A percentile compares a stretch with the other conserved stretches of the same genome.
Evolutionary conservation across 92 coral and sea anemone genomes (phyloP).

Genomic region (Nematostella vectensis): DNA sequence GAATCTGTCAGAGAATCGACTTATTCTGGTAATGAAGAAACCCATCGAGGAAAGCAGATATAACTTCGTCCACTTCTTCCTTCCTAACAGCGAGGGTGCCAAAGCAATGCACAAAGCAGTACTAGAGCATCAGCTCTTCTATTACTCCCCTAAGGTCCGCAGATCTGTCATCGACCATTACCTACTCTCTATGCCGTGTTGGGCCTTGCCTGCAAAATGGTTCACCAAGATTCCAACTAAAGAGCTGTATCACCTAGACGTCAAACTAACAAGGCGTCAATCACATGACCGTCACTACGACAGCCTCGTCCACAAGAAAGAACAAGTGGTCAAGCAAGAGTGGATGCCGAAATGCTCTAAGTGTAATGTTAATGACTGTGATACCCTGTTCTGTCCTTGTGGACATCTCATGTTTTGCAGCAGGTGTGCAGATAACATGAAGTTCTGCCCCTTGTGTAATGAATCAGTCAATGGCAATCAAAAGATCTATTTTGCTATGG

Average conservation of each 20-base stretch:
- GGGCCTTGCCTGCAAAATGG: conserved; percentile 99
- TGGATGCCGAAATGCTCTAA: conserved; percentile 65
- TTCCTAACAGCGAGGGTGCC: conserved; percentile 80
- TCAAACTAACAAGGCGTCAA: conserved; percentile 85
- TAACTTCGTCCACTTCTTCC: conserved; percentile 92
- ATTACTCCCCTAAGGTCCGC: conserved; percentile 87
- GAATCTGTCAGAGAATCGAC: conserved; percentile 93
- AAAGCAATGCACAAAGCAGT: conserved; percentile 98
- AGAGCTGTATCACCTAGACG: conserved; percentile 91
- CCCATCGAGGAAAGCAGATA: conserved; percentile 47
- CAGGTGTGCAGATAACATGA: conserved; percentile 48
- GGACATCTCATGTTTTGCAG: conserved; percentile 79
- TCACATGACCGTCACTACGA: conserved; percentile 84
- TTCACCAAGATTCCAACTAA: conserved; percentile 70
- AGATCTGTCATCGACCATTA: conserved; percentile 90
- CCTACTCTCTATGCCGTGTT: conserved; percentile 88
- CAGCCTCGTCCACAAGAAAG: conserved; percentile 16
- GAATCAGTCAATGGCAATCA: conserved; percentile 57
- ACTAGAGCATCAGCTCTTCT: conserved; percentile 91
- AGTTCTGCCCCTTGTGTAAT: conserved; percentile 65
- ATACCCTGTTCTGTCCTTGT: conserved; percentile 85
- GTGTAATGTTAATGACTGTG: conserved; percentile 53
- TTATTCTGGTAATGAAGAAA: conserved; percentile 83
- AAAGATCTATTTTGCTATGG: conserved; percentile 74
- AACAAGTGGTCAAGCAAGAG: conserved; percentile 32